These are phyloP conservation scores for Drosophila baimaii DNA, from an alignment of 1,140 invertebrate genomes.

Conservation along the genomic window DNA sequence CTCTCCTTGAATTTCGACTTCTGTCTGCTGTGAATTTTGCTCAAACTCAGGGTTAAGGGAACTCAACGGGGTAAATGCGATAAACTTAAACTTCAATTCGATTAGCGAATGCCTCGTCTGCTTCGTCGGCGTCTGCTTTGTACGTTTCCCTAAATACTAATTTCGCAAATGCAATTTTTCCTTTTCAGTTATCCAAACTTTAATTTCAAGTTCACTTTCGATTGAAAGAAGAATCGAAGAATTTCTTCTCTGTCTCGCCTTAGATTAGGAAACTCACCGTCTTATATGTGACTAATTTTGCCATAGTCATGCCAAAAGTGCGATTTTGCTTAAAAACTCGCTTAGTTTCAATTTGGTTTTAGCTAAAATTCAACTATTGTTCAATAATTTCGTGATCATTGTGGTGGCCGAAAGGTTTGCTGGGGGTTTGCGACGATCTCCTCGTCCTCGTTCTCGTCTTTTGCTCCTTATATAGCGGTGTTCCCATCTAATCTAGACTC, in stretches of 20 bases:
- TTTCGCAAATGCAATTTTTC: slow-evolving; percentile 46
- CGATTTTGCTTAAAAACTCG: slow-evolving; percentile 63
- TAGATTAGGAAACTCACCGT: slow-evolving; percentile 84
- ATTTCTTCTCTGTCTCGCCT: slow-evolving; percentile 31
- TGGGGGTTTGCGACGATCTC: slow-evolving; percentile 40
- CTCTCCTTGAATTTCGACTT: slow-evolving; percentile 67
- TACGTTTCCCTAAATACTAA: slow-evolving; percentile 59
- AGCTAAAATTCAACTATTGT: slow-evolving; percentile 84
- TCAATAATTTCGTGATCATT: slow-evolving; percentile 68
- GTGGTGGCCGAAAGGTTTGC: slow-evolving; percentile 75
- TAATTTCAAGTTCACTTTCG: slow-evolving; percentile 36
- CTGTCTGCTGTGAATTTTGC: slow-evolving; percentile 44
- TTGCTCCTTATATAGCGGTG: slow-evolving; percentile 55
- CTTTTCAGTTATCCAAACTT: slow-evolving; percentile 39
- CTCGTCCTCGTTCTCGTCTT: slow-evolving; percentile 8
- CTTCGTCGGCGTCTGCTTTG: slow-evolving; percentile 36
- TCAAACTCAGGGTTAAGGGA: slow-evolving; percentile 39
- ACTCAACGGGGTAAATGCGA: slow-evolving; percentile 38
- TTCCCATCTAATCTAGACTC: slow-evolving; percentile 65
- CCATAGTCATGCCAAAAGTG: slow-evolving; percentile 69
- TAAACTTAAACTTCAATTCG: slow-evolving; percentile 50
- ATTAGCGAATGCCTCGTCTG: slow-evolving; percentile 46
- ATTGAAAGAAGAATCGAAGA: slow-evolving; percentile 32
- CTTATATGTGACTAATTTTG: slow-evolving; percentile 73
- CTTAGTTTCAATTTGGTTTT: slow-evolving; percentile 71